Evolutionary conservation across 2,888 invertebrate genomes (phyloP).

Genomic region (Acrocyrtus sp.): DNA sequence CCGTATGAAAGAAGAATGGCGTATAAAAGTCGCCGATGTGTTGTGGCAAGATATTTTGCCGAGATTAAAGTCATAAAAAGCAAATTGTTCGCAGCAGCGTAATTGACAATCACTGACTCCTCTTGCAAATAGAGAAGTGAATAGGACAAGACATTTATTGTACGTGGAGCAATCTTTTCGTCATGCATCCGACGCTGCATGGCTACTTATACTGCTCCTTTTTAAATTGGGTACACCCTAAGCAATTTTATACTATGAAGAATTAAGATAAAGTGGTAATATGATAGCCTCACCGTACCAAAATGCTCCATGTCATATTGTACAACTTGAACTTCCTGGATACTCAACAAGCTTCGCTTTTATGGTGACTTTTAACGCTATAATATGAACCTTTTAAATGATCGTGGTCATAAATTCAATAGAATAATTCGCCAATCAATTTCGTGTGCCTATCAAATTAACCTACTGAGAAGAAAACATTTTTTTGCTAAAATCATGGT

Average conservation of each 20-base stretch:
- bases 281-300: background rate
- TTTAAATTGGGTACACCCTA: constrained; percentile 50
- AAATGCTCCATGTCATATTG: constrained; percentile 12
- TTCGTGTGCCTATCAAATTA: background rate
- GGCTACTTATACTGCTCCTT: background rate
- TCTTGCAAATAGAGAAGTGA: constrained; percentile 14
- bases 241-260: constrained; percentile 19
- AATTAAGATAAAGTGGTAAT: background rate
- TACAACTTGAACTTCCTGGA: constrained; percentile 31
- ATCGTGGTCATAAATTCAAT: background rate
- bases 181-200: background rate
- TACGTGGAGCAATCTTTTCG: background rate
- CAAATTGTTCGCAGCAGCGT: constrained; percentile 34
- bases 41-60: constrained; percentile 2
- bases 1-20: background rate
- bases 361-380: background rate
- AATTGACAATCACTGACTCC: constrained; percentile 38
- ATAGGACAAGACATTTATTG: constrained; percentile 38
- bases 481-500: background rate
- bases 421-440: background rate
- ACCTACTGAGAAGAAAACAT: background rate
- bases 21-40: background rate
- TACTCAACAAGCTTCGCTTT: background rate
- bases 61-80: constrained; percentile 33
- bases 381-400: background rate